Base-by-base conservation (phyloP, 1,140 invertebrate species). In the Drosophila virilis region DNA sequence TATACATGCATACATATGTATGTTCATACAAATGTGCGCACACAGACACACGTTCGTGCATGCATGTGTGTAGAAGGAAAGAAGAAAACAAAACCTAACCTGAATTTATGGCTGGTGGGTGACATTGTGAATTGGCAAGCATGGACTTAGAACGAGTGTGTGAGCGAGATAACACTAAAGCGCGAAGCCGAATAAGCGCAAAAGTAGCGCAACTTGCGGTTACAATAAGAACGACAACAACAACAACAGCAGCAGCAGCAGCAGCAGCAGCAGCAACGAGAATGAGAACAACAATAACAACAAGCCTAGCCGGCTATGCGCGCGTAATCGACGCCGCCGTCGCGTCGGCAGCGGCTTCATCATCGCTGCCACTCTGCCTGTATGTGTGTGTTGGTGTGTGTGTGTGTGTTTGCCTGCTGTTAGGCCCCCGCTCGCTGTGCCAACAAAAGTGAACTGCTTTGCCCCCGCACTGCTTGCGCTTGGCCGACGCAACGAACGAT, bases 171-270 rank as follows among this genome's bases (percentile, higher is more conserved):
- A 46, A 43, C 67, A 64, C 22, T 33, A 71, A 51, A 38, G 57
- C 33, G 72, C 67, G 82, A 81, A 86, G 82, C 82, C 82, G 78
- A 86, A 86, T 86, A 86, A 86, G 78, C 82, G 76, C 84, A 83
- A 88, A 74, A 89, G 84, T 89, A 88, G 83, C 83, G 77, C 84
- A 86, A 82, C 73, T 86, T 83, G 83, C 76, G 72, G 66, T 78
- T 76, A 74, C 82, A 85, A 71, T 66, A 84, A 52, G 33, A 60
- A 43, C 43, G 57, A 45, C 13, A 60, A 37, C 33, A 45, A 75
- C 45, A 73, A 17, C 54, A 66, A 6, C 40, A 65, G 1, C 9
- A 28, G 17, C 15, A 48, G 8, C 17, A 42, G 10, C 35, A 69
- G 43, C 22, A 35, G 48, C n/a, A n/a, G n/a, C n/a, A n/a, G 17